Evolutionary conservation across 2,888 invertebrate species (phyloP).

Genomic region (Acheta domesticus): DNA sequence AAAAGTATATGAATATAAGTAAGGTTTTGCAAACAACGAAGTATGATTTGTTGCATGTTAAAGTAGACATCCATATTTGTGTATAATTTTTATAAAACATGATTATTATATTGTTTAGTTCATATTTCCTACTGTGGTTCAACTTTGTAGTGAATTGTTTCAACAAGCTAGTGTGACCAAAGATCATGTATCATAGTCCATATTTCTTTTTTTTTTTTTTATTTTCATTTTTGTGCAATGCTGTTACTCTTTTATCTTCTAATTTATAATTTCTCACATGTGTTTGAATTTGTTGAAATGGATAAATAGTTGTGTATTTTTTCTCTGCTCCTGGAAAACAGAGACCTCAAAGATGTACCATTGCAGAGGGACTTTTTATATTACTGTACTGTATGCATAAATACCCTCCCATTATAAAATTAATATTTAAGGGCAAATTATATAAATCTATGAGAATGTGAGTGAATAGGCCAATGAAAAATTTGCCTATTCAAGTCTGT

Average conservation of each 20-base stretch:
- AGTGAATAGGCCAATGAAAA: slow-evolving; percentile 12
- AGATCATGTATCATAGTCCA: slow-evolving; percentile 37
- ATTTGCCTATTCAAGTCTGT: slow-evolving; percentile 29
- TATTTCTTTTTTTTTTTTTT: slow-evolving; percentile 30
- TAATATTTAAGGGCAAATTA: slow-evolving; percentile 29
- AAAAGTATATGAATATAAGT: slow-evolving; percentile 31
- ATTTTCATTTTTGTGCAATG: slow-evolving; percentile 35
- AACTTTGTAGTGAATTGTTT: slow-evolving; percentile 19
- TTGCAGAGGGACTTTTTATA: slow-evolving; percentile 21
- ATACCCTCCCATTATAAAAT: slow-evolving; percentile 24
- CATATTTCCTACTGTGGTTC: slow-evolving; percentile 12
- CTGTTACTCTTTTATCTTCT: slow-evolving; percentile 32
- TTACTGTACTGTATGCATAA: slow-evolving; percentile 23
- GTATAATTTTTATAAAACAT: slow-evolving; percentile 4
- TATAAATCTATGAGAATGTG: slow-evolving; percentile 29
- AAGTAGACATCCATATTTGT: background rate
- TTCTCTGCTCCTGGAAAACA: slow-evolving; percentile 20
- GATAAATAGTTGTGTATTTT: slow-evolving; percentile 29
- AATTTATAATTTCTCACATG: slow-evolving; percentile 31
- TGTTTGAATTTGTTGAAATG: slow-evolving; percentile 27
- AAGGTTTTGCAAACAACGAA: slow-evolving; percentile 20
- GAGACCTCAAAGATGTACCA: slow-evolving; percentile 11
- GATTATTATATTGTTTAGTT: background rate
- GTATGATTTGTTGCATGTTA: background rate
- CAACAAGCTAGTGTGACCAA: slow-evolving; percentile 37